Base-by-base conservation (phyloP, 2,797 vertebrate genomes). In the Ispidina picta region DNA sequence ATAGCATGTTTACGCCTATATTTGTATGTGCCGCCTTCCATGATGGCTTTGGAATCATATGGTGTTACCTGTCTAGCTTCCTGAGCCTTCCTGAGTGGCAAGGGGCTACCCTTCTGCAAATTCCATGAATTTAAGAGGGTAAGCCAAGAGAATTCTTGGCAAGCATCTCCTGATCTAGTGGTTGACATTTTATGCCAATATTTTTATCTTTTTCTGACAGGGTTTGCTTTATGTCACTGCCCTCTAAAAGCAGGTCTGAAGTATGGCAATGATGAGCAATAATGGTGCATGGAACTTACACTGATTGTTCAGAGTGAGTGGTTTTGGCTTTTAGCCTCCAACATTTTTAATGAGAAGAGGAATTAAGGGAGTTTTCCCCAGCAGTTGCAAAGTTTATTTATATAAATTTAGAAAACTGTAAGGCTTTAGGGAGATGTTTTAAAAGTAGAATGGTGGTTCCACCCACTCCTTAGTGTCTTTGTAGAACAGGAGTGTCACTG, bases 281-380 rank as follows among this genome's bases (percentile, higher is more conserved):
- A n/a, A 23, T 3, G 37, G 71, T 43, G 12, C 21, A 17, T 3
- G 5, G n/a, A 59, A 68, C 60, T 18, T 12, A 15, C 22, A 20
- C 5, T 13, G 4, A 5, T 33, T 46, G 6, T 62, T 69, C 5
- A 21, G 19, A 39, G 14, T 18, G 3, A 49, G 66, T 14, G 8
- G 23, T 7, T 70, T 58, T 1, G 18, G 20, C 21, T 37, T 86
- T 88, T 79, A 69, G 60, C 11, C 28, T 60, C 54, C 21, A n/a
- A 0, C 19, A 31, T n/a, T 60, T 63, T 69, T 46, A 58, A 75
- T 8, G 41, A 51, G 58, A 31, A 37, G 35, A 21, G 31, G 23
- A 39, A n/a, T 0, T 65, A 15, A 23, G 10, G 5, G 35, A 9
- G 5, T 48, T 52, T 4, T 15, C 16, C 8, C 10, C 16, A 46